Evolutionary conservation across 2,113 vertebrate genomes (phyloP).

Genomic region (Zootoca vivipara): DNA sequence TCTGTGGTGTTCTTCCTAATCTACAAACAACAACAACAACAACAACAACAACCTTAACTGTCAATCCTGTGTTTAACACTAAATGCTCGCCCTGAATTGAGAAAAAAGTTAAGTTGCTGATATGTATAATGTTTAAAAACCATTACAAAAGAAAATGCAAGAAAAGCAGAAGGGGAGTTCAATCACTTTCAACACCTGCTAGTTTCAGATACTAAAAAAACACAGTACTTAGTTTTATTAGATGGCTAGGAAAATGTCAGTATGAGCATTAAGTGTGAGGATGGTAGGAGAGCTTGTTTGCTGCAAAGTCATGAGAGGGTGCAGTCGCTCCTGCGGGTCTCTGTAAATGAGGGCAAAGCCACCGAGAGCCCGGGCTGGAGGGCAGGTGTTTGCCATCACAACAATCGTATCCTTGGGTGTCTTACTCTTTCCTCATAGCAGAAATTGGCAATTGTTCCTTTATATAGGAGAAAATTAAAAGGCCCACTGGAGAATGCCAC

Average conservation of each 20-base stretch:
- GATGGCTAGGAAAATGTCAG: background rate
- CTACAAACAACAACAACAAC: no score
- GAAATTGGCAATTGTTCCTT: background rate
- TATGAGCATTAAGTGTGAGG: background rate
- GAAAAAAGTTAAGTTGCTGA: background rate
- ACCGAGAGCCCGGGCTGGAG: background rate
- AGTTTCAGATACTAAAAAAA: background rate
- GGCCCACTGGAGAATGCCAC: background rate
- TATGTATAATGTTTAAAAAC: background rate
- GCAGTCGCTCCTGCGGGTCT: background rate
- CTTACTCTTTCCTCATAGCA: background rate
- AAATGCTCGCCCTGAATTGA: background rate
- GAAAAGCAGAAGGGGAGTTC: background rate
- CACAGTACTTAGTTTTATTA: background rate
- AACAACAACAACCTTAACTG: background rate
- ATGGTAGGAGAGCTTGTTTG: background rate
- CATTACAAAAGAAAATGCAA: background rate
- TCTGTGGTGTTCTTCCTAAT: no score
- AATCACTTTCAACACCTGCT: background rate
- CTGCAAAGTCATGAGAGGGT: background rate
- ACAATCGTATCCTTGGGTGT: background rate
- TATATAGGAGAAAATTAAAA: background rate
- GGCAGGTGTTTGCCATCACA: background rate
- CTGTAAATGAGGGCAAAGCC: background rate
- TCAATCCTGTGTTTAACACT: background rate